These are phyloP conservation scores for Idris sp. DNA, from an alignment of 1,140 invertebrate genomes.

Conservation along the genomic window DNA sequence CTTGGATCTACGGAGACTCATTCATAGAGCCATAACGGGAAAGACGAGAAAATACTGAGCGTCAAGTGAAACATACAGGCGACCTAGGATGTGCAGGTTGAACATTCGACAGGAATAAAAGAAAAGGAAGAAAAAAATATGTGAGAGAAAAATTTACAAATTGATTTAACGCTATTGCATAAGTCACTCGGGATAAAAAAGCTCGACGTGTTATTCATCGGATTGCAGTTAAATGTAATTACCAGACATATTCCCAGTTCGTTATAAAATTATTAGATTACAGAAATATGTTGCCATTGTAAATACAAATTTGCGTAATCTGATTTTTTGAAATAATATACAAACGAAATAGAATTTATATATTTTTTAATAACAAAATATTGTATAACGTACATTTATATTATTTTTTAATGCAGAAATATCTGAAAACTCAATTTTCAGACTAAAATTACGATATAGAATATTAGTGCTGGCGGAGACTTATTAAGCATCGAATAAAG, in stretches of 20 bases:
- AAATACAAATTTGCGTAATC: too few relatives aligned
- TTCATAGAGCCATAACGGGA: conserved; percentile 38
- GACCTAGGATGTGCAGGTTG: conserved; percentile 11
- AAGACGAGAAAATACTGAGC: conserved; percentile 21
- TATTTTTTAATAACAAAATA: too few relatives aligned
- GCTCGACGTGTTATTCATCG: conserved; percentile 4
- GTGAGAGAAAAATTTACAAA: conserved; percentile 8
- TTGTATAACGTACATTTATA: too few relatives aligned
- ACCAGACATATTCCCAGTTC: neutral
- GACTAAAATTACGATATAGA: too few relatives aligned
- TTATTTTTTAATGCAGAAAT: too few relatives aligned
- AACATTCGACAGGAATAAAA: conserved; percentile 9
- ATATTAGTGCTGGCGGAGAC: too few relatives aligned
- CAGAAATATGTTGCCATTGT: neutral
- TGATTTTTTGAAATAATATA: too few relatives aligned
- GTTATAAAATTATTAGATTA: neutral
- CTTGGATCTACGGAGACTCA: conserved; percentile 32
- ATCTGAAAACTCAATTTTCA: too few relatives aligned
- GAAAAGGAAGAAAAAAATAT: conserved; percentile 1
- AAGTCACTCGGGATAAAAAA: conserved; percentile 2
- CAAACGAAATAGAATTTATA: too few relatives aligned
- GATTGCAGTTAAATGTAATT: conserved; percentile 12
- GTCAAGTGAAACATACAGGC: conserved; percentile 25
- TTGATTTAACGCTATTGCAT: conserved; percentile 22
- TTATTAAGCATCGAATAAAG: too few relatives aligned